Conservation (phyloP, 2,888 invertebrate species). For the Lasioglossum figueresi region DNA sequence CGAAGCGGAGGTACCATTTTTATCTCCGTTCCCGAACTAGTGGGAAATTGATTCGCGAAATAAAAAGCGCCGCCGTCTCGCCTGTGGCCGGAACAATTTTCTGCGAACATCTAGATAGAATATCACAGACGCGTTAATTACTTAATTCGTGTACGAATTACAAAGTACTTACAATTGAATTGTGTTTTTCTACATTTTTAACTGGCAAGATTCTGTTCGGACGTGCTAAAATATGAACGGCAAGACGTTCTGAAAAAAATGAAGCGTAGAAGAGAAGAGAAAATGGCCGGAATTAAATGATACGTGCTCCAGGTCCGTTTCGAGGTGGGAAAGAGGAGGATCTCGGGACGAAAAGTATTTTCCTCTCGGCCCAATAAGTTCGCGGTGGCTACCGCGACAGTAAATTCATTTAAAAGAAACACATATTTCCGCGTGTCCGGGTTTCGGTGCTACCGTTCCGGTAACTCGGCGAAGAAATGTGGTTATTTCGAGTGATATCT, state of each 20-base stretch:
- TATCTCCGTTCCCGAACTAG: constrained; percentile 10
- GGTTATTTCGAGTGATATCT: constrained; percentile 16
- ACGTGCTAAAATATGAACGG: too few species aligned
- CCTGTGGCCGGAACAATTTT: background rate
- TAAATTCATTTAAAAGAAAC: constrained; percentile 18
- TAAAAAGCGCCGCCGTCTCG: background rate
- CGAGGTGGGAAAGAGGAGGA: background rate
- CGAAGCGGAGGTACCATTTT: constrained; percentile 13
- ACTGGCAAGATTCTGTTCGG: too few species aligned
- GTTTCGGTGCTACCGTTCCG: background rate
- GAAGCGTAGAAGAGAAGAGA: too few species aligned
- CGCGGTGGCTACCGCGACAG: background rate
- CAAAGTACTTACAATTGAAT: too few species aligned
- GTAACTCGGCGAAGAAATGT: constrained; percentile 19
- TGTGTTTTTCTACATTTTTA: too few species aligned
- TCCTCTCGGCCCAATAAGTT: background rate
- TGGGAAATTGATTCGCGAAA: constrained; percentile 36
- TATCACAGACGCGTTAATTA: too few species aligned
- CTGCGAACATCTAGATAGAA: background rate
- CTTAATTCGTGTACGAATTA: too few species aligned
- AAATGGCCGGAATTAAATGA: background rate
- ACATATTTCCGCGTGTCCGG: background rate
- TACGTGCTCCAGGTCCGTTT: background rate
- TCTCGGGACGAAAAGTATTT: background rate
- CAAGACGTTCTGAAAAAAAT: background rate